Base-by-base conservation (phyloP, 2,888 invertebrate genomes). In the Thelaira solivaga region DNA sequence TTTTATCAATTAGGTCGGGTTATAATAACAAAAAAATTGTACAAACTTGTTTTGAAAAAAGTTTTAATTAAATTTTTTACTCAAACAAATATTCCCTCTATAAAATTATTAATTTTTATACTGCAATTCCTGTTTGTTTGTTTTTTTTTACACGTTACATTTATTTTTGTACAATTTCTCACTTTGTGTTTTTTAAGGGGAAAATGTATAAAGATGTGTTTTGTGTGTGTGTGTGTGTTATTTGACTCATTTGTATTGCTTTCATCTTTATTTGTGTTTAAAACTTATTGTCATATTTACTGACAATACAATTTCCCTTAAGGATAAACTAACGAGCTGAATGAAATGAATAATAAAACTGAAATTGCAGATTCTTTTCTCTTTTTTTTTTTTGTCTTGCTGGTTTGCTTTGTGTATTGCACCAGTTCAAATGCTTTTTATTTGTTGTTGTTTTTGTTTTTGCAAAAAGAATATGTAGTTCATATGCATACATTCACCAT, bases 301-400 rank as follows among this genome's bases (percentile, higher is more conserved):
- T 67, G 71, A 71, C 65, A 76, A 67, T 76, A 59, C 71, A 72
- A 76, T 75, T 71, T 76, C 71, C 76, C 76, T 36, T 76, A 31
- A 65, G 71, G 71, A 72, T 76, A 71, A 49, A 59, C 36, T 59
- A 65, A 65, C 69, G 65, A 76, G 43, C 76, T 76, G 76, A 72
- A 65, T 65, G 65, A 53, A 65, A 65, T n/a, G n/a, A 61, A 61
- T 65, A 55, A 36, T 55, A 65, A 61, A 64, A 59, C 59, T 61
- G 41, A 69, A 64, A 71, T 65, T 73, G 24, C 57, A 65, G n/a
- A n/a, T n/a, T n/a, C n/a, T n/a, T n/a, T n/a, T n/a, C n/a, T n/a
- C n/a, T n/a, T n/a, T n/a, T n/a, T n/a, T n/a, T n/a, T 59, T 65
- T 65, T 36, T 31, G 34, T 59, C n/a, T n/a, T n/a, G n/a, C n/a